Conservation (phyloP, 2,113 vertebrate genomes). For the Isurus oxyrinchus region DNA sequence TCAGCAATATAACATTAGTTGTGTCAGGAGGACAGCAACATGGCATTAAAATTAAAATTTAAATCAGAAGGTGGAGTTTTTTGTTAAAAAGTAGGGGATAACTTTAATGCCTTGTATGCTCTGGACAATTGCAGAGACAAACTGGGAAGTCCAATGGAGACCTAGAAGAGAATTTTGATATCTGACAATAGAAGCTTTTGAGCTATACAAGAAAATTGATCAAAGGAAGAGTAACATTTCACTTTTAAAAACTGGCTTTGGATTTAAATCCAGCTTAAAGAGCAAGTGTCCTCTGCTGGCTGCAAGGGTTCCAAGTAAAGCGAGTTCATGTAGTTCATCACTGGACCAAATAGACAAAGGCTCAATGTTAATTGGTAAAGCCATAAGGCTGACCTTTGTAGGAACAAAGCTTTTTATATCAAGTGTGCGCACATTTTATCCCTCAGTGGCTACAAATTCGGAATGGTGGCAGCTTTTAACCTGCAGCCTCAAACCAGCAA, state of each 20-base stretch:
- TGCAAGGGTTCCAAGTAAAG: not conserved
- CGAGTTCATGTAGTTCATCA: not conserved
- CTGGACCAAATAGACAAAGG: not conserved
- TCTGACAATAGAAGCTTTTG: not conserved
- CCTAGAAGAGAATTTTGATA: not conserved
- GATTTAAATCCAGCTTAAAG: not conserved
- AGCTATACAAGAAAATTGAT: too few species aligned
- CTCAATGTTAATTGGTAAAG: not conserved
- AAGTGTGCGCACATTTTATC: not conserved
- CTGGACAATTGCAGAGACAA: not conserved
- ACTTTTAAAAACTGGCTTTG: not conserved
- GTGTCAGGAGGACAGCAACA: too few species aligned
- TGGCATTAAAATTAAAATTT: too few species aligned
- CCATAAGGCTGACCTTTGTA: not conserved
- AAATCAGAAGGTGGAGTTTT: too few species aligned
- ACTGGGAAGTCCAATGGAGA: not conserved
- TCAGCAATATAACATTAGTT: too few species aligned
- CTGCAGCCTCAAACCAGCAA: not conserved
- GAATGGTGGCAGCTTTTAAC: not conserved
- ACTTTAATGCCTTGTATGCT: not conserved
- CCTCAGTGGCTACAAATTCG: not conserved
- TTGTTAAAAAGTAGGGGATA: too few species aligned
- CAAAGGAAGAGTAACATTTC: not conserved
- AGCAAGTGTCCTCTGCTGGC: not conserved
- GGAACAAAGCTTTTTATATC: not conserved